Percentiles rank a stretch among this genome's conserved stretches.
These are phyloP conservation scores for Brassicogethes aeneus DNA, from an alignment of 2,888 invertebrate genomes.

Conservation along the genomic window DNA sequence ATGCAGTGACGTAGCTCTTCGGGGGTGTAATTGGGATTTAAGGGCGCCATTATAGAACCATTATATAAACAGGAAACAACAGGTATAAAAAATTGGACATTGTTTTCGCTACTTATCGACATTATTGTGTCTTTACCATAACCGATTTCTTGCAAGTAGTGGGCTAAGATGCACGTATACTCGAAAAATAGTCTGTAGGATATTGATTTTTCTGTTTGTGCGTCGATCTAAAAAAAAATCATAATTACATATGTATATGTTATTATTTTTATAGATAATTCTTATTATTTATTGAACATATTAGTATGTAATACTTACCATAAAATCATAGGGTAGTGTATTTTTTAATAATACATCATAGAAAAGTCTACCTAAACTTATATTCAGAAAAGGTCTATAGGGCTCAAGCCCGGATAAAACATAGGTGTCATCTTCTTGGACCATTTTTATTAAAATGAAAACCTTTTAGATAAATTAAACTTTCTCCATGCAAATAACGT, in stretches of 20 bases:
- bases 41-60: conserved; percentile 22
- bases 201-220: conserved; percentile 17
- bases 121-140: conserved; percentile 21
- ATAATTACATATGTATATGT: too few species aligned
- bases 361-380: background rate
- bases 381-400: background rate
- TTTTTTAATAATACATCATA: background rate
- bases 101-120: conserved; percentile 27
- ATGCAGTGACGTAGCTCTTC: conserved; percentile 43
- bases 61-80: conserved; percentile 24
- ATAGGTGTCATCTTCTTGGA: background rate
- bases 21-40: conserved; percentile 25
- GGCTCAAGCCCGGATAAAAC: background rate
- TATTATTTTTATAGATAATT: too few species aligned
- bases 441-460: too few species aligned
- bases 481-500: background rate
- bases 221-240: conserved; percentile 26
- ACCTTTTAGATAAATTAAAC: too few species aligned
- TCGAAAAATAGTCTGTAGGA: conserved; percentile 20
- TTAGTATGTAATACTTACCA: too few species aligned
- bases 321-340: background rate
- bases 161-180: conserved; percentile 22
- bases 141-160: conserved; percentile 19
- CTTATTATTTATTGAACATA: too few species aligned
- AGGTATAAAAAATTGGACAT: conserved; percentile 24